Evolutionary conservation across 2,888 invertebrate genomes (phyloP).

Genomic region (Lypha dubia): DNA sequence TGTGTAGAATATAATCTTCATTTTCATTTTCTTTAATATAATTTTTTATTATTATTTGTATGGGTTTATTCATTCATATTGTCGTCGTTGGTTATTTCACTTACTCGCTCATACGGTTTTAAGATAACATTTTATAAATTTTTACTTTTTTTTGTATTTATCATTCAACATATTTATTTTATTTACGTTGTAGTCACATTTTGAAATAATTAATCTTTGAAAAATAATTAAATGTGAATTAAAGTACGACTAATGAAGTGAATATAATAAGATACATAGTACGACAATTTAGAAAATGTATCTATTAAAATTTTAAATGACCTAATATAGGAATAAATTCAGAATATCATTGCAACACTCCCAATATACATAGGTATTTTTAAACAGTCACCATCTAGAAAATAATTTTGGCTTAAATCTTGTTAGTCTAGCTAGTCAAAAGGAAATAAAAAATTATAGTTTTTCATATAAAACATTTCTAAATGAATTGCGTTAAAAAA

Average conservation of each 20-base stretch:
- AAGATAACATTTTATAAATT: slow-evolving; percentile 19
- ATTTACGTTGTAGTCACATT: neutral
- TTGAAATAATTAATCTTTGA: neutral
- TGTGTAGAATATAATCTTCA: neutral
- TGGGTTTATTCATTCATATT: slow-evolving; percentile 23
- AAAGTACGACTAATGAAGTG: neutral
- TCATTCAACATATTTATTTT: neutral
- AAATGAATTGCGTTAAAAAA: no score
- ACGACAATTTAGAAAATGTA: no score
- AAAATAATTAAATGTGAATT: neutral
- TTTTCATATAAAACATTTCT: no score
- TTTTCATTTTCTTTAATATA: neutral
- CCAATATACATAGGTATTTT: no score
- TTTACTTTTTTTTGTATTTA: neutral
- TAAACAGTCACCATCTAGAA: no score
- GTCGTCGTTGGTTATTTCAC: slow-evolving; percentile 3
- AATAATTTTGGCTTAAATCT: no score
- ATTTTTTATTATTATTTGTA: neutral
- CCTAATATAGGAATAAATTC: neutral
- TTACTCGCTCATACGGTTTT: slow-evolving; percentile 28
- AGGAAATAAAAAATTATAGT: no score
- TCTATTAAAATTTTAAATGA: no score
- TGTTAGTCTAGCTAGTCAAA: no score
- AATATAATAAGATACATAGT: neutral
- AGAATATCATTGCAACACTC: neutral